Evolutionary conservation across 2,888 invertebrate genomes (phyloP), one percentile per base, ranked within the genome.

Genomic region (Scaptomyza cyrtandrae): DNA sequence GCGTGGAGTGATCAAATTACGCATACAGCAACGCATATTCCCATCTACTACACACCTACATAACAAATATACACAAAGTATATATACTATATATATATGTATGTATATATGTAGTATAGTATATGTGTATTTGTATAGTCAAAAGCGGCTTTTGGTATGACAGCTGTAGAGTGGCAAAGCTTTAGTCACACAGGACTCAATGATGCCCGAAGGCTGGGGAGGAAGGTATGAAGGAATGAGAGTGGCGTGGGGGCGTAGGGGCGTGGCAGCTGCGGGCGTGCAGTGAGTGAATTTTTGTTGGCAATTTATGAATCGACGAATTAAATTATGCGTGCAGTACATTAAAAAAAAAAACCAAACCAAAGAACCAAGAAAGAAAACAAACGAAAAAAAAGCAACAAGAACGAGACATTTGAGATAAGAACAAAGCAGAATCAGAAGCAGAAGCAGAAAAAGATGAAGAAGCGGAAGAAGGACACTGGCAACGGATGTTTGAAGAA

Each of bases 271-370:
- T 63, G 39, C 4, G 39, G 74, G 74, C 74, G 24, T 57, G 66
- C 45, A 49, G 52, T 62, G 64, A 79, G 78, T 79, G 80, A 83
- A 75, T 78, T 73, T 75, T 75, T 81, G 85, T 75, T 72, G 69
- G 55, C 71, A 80, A 80, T 75, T 88, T 84, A 75, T 78, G 77
- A 89, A 82, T 80, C 84, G 80, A 76, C 71, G 76, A 88, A 89
- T 87, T 86, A 88, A 88, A 88, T 88, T 89, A 88, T 78, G 80
- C 84, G 86, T 83, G 76, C 74, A 81, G 72, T 71, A 75, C 75
- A 89, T 89, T 89, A 80, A 67, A 67, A 69, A 57, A 58, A 53
- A 53, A 33, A 63, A 50, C 45, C 61, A 44, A 43, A 49, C 1
- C 2, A 44, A 10, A 54, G 52, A 39, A 65, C 19, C 11, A 11